Evolutionary conservation across 2,113 vertebrate species (phyloP).

Genomic region (Grantiella picta): DNA sequence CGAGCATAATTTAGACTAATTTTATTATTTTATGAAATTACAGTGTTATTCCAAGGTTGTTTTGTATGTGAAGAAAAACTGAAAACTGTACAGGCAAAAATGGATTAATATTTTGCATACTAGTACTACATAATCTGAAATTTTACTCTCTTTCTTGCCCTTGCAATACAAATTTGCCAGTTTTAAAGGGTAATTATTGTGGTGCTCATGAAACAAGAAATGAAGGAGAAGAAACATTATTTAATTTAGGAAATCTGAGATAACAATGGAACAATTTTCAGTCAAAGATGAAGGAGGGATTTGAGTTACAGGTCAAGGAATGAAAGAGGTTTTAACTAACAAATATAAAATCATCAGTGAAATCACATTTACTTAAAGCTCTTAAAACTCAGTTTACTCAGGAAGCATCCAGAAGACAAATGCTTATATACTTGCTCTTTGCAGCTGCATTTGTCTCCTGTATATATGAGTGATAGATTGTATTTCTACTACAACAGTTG

Average conservation of each 20-base stretch:
- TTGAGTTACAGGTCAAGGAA: background rate
- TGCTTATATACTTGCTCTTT: background rate
- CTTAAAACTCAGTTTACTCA: background rate
- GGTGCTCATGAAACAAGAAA: background rate
- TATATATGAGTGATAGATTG: background rate
- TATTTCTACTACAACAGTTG: background rate
- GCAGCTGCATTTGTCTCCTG: background rate
- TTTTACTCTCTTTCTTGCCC: background rate
- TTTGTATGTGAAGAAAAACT: background rate
- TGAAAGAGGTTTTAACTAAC: background rate
- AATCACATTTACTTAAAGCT: background rate
- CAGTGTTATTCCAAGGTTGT: background rate
- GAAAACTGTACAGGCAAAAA: background rate
- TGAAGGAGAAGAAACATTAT: background rate
- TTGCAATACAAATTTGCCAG: background rate
- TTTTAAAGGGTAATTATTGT: background rate
- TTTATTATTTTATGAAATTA: background rate
- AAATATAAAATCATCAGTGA: background rate
- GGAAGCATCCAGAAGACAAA: background rate
- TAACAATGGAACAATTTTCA: background rate
- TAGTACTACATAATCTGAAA: background rate
- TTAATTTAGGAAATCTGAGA: background rate
- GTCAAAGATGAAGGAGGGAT: background rate
- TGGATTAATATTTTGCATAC: background rate
- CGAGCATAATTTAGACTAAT: background rate